Evolutionary conservation across 1,140 invertebrate species (phyloP), one percentile per base, ranked within the genome.

Genomic region (Dinoponera quadriceps): DNA sequence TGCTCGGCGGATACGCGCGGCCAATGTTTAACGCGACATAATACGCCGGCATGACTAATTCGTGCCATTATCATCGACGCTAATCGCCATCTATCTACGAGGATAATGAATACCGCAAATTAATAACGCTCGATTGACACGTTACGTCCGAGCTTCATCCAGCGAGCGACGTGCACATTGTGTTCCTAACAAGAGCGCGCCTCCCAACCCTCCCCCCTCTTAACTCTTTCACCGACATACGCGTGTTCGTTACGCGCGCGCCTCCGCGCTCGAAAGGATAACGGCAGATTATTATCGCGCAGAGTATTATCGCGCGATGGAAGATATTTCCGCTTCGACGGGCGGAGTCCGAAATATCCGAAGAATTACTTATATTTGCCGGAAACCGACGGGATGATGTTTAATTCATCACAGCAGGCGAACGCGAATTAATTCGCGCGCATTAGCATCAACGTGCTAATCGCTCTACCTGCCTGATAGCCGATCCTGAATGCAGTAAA

Each of bases 51-150:
- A 80, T 80, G 65, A 80, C 75, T 80, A 80, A 80, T 80, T 71
- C 38, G 51, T 80, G 65, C 65, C 65, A 59, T 80, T 80, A 71
- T 80, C 65, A 69, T 57, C 54, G 75, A 80, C 68, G 57, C 57
- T 74, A 74, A 74, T 82, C 78, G 55, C 78, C 44, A 63, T 74
- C 68, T 80, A 80, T 69, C 65, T 80, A 29, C 65, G 65, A 80
- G 51, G 65, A 55, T 80, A 82, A 74, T 82, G 78, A 72, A 74
- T 74, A 72, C 75, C 59, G 74, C 73, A 82, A 73, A 87, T 83
- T 86, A 78, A 87, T 78, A 83, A 60, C 66, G 25, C 59, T 83
- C 57, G 57, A 83, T 68, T 51, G 59, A 60, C 75, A 80, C 51
- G 65, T 78, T 55, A 78, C 75, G 65, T 80, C 51, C 75, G 54